Base-by-base conservation (phyloP, 2,113 vertebrate species). In the Elephantulus edwardii region DNA sequence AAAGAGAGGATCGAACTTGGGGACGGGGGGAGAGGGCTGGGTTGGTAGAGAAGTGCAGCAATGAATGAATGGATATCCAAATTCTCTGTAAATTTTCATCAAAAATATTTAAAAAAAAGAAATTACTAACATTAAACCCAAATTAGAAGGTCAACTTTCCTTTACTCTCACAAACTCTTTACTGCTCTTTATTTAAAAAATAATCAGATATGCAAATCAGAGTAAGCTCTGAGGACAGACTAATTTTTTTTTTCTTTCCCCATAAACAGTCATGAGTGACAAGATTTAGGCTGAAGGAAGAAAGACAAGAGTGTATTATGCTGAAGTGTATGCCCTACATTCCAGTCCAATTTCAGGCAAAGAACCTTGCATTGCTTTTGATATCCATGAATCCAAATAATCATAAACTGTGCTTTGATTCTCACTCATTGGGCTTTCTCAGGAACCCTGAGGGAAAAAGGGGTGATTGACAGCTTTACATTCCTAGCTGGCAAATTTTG, bases 81-180 rank as follows among this genome's bases (percentile, higher is more conserved):
- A n/a, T n/a, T n/a, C n/a, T n/a, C n/a, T n/a, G n/a, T n/a, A n/a
- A n/a, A n/a, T n/a, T n/a, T n/a, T n/a, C n/a, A n/a, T n/a, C n/a
- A n/a, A n/a, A n/a, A n/a, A n/a, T n/a, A n/a, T n/a, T n/a, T n/a
- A n/a, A n/a, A n/a, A n/a, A n/a, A n/a, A n/a, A n/a, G n/a, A n/a
- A n/a, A n/a, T n/a, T n/a, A n/a, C n/a, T n/a, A n/a, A n/a, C n/a
- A n/a, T n/a, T n/a, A n/a, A n/a, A n/a, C n/a, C n/a, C n/a, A n/a
- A n/a, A n/a, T n/a, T n/a, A n/a, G n/a, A n/a, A n/a, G n/a, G n/a
- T n/a, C 19, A 52, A 30, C 5, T 26, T 30, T 14, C 19, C n/a
- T n/a, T n/a, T 30, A 1, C 2, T 11, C 1, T n/a, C 33, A 26
- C 8, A 6, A 0, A 19, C 11, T 12, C 35, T 3, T 3, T 16